Percentiles rank a stretch among this genome's conserved stretches.
Evolutionary conservation across 64 coral and sea anemone genomes (phyloP).

Genomic region (Anthopleura sola): DNA sequence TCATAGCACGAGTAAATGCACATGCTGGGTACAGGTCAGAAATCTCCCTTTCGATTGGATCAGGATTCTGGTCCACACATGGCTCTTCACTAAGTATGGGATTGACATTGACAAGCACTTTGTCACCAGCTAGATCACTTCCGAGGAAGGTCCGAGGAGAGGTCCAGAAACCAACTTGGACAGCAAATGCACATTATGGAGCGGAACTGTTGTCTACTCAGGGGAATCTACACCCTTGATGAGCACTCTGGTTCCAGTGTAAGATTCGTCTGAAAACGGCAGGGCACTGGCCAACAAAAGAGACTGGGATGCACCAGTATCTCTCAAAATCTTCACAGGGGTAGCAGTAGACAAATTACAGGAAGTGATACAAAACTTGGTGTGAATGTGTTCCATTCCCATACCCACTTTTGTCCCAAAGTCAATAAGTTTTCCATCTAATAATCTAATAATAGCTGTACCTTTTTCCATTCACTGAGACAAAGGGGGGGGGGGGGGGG

Average conservation of each 20-base stretch:
- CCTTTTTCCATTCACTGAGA: too few species aligned
- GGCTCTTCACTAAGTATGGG: constrained; percentile 36
- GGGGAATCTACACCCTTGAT: constrained; percentile 50
- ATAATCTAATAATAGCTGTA: too few species aligned
- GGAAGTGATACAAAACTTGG: too few species aligned
- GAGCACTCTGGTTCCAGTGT: constrained; percentile 27
- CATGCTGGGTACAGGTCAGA: constrained; percentile 54
- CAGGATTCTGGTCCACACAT: constrained; percentile 3
- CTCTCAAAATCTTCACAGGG: constrained; percentile 53
- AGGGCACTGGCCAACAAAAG: constrained; percentile 37
- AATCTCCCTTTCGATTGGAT: not conserved
- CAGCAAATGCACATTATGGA: constrained; percentile 44
- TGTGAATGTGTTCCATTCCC: too few species aligned
- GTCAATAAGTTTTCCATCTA: too few species aligned
- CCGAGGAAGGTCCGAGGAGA: constrained; percentile 37
- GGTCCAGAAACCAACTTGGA: constrained; percentile 41
- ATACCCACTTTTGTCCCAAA: too few species aligned
- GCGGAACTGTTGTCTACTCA: constrained; percentile 46
- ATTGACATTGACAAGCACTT: constrained; percentile 1
- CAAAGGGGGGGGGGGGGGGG: too few species aligned
- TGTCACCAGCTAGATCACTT: constrained; percentile 60
- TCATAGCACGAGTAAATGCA: constrained; percentile 46
- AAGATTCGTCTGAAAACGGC: constrained; percentile 56
- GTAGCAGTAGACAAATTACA: constrained; percentile 9
- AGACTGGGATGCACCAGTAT: constrained; percentile 68